phyloP scores from a whole-genome alignment of 2,113 vertebrate species.

The Thomomys bottae region DNA sequence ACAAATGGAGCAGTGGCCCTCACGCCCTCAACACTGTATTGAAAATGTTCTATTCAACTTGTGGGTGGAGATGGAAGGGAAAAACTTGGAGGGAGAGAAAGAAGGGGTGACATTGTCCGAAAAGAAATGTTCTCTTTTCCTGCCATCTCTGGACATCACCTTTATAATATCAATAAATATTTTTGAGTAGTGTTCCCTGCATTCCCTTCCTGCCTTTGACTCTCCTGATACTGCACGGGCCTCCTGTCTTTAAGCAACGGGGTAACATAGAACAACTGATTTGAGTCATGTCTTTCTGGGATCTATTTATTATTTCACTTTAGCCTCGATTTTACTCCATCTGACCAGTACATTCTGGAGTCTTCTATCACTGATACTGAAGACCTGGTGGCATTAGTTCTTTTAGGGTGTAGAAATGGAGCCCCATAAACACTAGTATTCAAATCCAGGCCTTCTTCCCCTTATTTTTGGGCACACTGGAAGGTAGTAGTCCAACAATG shows the following conservation, averaged over 20 bases:
- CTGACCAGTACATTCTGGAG: background rate
- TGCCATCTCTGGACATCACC: too few relatives aligned
- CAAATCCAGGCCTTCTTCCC: background rate
- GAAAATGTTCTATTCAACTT: too few relatives aligned
- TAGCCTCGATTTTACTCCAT: background rate
- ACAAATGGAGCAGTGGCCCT: too few relatives aligned
- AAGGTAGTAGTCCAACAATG: accelerated
- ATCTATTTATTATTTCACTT: background rate
- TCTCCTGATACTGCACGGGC: too few relatives aligned
- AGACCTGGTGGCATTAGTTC: background rate
- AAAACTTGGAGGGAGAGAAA: too few relatives aligned
- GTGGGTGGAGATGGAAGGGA: too few relatives aligned
- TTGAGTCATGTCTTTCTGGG: background rate
- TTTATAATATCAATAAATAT: too few relatives aligned
- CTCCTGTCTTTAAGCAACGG: background rate
- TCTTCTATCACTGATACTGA: background rate
- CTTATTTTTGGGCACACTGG: background rate
- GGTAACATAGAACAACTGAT: background rate
- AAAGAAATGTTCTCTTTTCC: too few relatives aligned
- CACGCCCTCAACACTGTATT: too few relatives aligned
- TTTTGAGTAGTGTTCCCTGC: background rate
- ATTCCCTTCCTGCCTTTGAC: background rate
- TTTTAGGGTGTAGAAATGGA: background rate
- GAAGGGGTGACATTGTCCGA: too few relatives aligned
- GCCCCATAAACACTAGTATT: too few relatives aligned